These are phyloP conservation scores for Protula sp. DNA, from an alignment of 2,888 invertebrate species.

Conservation along the genomic window DNA sequence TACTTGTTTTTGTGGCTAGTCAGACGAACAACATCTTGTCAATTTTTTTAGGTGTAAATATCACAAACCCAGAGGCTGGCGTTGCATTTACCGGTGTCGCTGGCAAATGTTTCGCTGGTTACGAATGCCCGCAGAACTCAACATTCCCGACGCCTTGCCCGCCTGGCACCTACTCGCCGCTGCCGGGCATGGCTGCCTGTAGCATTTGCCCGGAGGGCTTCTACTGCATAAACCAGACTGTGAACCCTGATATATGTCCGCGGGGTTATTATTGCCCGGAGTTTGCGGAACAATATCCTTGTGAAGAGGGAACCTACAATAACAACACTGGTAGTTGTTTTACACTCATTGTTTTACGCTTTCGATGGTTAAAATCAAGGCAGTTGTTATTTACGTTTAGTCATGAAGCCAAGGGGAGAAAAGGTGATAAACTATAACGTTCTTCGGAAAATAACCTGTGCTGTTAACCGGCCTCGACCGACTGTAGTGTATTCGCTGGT, in stretches of 20 bases:
- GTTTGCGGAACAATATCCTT: conserved; percentile 39
- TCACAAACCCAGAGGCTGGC: conserved; percentile 30
- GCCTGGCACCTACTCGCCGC: conserved; percentile 46
- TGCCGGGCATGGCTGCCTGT: conserved; percentile 29
- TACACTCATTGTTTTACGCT: too few relatives aligned
- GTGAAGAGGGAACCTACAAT: conserved; percentile 46
- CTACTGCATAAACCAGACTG: conserved; percentile 44
- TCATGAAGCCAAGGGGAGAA: too few relatives aligned
- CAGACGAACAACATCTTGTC: too few relatives aligned
- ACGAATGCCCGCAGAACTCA: conserved; percentile 42
- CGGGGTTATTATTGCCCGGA: conserved; percentile 44
- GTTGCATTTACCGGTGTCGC: conserved; percentile 37
- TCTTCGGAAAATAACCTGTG: too few relatives aligned
- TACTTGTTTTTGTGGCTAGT: too few relatives aligned
- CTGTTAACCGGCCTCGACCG: too few relatives aligned
- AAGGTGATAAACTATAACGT: too few relatives aligned
- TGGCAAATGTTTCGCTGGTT: conserved; percentile 41
- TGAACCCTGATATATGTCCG: conserved; percentile 37
- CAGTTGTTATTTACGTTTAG: too few relatives aligned
- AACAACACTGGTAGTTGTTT: conserved; percentile 47
- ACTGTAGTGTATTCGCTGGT: too few relatives aligned
- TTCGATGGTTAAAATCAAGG: too few relatives aligned
- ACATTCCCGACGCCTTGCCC: conserved; percentile 40
- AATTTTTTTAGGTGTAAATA: conserved; percentile 39
- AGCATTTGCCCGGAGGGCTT: conserved; percentile 38